Percentiles rank a stretch among this genome's conserved stretches.
phyloP scores from a whole-genome alignment of 35 echinoderm and acorn worm genomes.

The Apostichopus californicus region DNA sequence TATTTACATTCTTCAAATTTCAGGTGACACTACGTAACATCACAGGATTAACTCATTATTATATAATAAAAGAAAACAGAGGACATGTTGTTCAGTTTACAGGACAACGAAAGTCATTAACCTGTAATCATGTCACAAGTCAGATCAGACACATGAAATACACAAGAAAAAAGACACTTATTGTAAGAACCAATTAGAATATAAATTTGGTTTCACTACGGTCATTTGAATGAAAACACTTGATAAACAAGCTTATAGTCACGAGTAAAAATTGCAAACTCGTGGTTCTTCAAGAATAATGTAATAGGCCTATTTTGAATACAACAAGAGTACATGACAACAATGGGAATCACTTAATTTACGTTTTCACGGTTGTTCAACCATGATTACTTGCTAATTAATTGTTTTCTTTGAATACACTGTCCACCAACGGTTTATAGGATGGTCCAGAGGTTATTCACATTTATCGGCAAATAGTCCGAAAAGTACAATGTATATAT shows the following conservation, averaged over 20 bases:
- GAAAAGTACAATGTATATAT: no score
- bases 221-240: not conserved
- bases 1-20: not conserved
- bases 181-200: not conserved
- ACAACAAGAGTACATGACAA: no score
- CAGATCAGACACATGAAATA: not conserved
- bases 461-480: no score
- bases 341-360: no score
- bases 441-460: no score
- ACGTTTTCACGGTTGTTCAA: no score
- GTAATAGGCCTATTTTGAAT: no score
- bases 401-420: no score
- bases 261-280: not conserved
- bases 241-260: not conserved
- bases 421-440: no score
- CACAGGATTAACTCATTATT: not conserved
- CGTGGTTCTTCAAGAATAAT: not conserved
- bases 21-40: not conserved
- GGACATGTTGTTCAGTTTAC: no score
- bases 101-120: not conserved
- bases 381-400: no score
- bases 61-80: no score
- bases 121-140: not conserved
- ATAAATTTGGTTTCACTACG: not conserved
- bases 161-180: not conserved